Evolutionary conservation across 2,888 invertebrate species (phyloP).

Genomic region (Amphipyra berbera): DNA sequence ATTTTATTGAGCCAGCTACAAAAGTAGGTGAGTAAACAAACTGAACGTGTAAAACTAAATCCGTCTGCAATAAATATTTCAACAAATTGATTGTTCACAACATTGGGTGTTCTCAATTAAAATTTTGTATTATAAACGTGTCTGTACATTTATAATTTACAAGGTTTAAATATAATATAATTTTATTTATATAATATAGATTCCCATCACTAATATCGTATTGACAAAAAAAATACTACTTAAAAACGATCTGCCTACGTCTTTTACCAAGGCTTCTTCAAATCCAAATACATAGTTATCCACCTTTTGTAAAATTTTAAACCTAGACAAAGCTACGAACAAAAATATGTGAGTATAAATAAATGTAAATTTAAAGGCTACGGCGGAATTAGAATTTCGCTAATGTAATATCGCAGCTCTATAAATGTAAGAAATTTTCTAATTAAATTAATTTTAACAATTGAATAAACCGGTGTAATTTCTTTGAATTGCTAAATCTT

Average conservation of each 20-base stretch:
- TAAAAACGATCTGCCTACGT: no score
- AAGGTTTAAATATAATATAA: background rate
- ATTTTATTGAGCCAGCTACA: slow-evolving; percentile 23
- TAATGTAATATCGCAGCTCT: slow-evolving; percentile 16
- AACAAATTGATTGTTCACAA: slow-evolving; percentile 26
- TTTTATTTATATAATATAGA: background rate
- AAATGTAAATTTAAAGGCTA: background rate
- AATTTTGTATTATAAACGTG: slow-evolving; percentile 5
- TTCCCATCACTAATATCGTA: no score
- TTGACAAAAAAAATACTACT: no score
- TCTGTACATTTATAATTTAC: background rate
- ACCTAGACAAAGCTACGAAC: no score
- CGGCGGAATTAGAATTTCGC: background rate
- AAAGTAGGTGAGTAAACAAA: slow-evolving; percentile 48
- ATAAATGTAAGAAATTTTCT: slow-evolving; percentile 17
- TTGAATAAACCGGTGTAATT: slow-evolving; percentile 37
- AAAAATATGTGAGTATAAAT: no score
- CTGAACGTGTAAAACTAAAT: slow-evolving; percentile 44
- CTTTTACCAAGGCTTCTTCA: no score
- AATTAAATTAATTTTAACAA: slow-evolving; percentile 43
- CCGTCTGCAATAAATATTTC: slow-evolving; percentile 48
- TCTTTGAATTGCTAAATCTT: slow-evolving; percentile 30
- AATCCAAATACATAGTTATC: no score
- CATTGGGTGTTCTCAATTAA: slow-evolving; percentile 14
- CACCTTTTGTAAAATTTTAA: no score